Evolutionary conservation across 2,797 vertebrate species (phyloP), one percentile per base, ranked within the genome.

Genomic region (Hyperoplus lanceolatus): DNA sequence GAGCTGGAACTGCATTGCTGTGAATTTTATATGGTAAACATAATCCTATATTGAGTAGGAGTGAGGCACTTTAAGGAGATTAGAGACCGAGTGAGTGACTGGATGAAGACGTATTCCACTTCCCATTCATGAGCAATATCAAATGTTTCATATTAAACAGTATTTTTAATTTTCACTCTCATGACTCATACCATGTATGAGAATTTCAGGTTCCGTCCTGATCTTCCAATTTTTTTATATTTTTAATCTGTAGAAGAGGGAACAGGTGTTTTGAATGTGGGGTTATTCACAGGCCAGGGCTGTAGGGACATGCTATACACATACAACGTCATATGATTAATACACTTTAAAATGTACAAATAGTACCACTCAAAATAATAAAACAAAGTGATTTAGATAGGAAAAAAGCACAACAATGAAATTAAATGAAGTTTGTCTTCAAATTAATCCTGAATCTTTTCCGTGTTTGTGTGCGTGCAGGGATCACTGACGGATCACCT

Each of bases 401-500:
- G 0, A 18, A 49, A 18, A 36, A 36, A 14, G n/a, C 11, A 36
- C 7, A 29, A 16, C 10, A 49, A 38, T 36, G 4, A 3, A 74
- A 43, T 57, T 1, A 21, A 45, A 54, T 16, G 1, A 29, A 29
- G 29, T 29, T 29, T 29, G 29, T 29, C 29, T 29, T 29, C 2
- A 29, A 29, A 29, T 41, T 3, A 18, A 43, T 64, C 45, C n/a
- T 80, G 59, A 73, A 70, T 71, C 49, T 53, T 64, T 46, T 60
- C 18, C 75, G 11, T 59, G 36, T 49, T 6, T 72, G 13, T 60
- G 38, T 58, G 21, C 65, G 55, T 66, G 9, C 84, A 99, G 98
- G 98, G 98, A 73, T 99, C 98, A 41, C 89, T 99, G 92, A 97
- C 97, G 0, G 98, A 99, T 93, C 97, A 98, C 93, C 95, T 99